Evolutionary conservation across 2,888 invertebrate species (phyloP).

Genomic region (Cactoblastis cactorum): DNA sequence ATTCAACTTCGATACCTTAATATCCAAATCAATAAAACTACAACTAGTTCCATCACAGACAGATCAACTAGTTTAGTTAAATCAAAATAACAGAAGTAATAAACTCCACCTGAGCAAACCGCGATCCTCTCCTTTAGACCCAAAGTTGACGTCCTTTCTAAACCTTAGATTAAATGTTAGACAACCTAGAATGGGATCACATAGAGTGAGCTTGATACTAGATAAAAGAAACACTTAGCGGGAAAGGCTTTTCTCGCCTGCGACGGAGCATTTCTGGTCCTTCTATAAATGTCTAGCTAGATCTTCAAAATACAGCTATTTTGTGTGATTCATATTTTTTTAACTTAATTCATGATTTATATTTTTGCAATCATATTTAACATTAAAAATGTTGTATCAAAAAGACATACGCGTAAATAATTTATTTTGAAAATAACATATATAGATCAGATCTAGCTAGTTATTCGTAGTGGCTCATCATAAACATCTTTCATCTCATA

Average conservation of each 20-base stretch:
- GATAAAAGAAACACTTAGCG: constrained; percentile 19
- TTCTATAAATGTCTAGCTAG: background rate
- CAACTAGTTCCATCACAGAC: too few species aligned
- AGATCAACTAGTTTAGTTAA: too few species aligned
- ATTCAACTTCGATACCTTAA: too few species aligned
- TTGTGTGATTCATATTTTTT: too few species aligned
- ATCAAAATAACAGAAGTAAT: background rate
- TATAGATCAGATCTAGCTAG: background rate
- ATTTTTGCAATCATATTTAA: too few species aligned
- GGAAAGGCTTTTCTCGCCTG: constrained; percentile 25
- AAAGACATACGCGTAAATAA: too few species aligned
- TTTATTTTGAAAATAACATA: background rate
- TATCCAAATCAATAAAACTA: too few species aligned
- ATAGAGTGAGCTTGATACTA: constrained; percentile 20
- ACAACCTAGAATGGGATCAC: constrained; percentile 24
- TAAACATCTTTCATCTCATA: constrained; percentile 37
- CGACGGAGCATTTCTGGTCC: too few species aligned
- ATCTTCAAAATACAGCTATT: background rate
- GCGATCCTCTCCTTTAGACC: background rate
- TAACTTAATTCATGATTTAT: too few species aligned
- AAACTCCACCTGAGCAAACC: background rate
- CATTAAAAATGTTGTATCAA: too few species aligned
- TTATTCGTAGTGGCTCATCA: background rate
- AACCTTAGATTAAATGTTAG: constrained; percentile 34
- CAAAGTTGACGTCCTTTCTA: constrained; percentile 20